These are phyloP conservation scores for Propithecus deckenii DNA, from an alignment of 2,797 vertebrate species.

Conservation along the genomic window DNA sequence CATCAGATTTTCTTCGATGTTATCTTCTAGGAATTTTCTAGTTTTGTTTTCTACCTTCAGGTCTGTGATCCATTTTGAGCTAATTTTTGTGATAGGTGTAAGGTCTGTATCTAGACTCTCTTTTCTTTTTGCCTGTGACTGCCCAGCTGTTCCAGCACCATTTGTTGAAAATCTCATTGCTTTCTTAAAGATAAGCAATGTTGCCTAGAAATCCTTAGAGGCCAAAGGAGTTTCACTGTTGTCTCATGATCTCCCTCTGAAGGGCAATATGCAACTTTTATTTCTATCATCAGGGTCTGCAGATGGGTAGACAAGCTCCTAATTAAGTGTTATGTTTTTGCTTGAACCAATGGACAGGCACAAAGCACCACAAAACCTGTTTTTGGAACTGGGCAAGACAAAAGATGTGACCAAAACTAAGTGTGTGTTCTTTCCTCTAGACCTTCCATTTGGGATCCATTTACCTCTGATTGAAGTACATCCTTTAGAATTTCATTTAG, in stretches of 20 bases:
- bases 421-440: not conserved
- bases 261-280: not conserved
- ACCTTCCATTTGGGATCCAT: not conserved
- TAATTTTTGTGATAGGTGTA: slow-evolving; percentile 3
- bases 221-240: not conserved
- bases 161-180: not conserved
- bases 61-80: not conserved
- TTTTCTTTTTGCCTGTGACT: not conserved
- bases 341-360: not conserved
- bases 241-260: not conserved
- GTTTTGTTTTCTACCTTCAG: not conserved
- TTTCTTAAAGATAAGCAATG: not conserved
- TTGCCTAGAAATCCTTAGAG: not conserved
- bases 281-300: not conserved
- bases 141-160: not conserved
- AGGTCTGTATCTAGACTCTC: not conserved
- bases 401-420: not conserved
- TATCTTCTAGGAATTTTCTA: not conserved
- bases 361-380: not conserved
- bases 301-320: not conserved
- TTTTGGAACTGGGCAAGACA: not conserved
- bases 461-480: not conserved
- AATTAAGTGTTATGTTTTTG: not conserved
- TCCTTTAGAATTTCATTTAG: not conserved
- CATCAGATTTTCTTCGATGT: not conserved